Evolutionary conservation across 2,797 vertebrate species (phyloP).

Genomic region (Tenualosa thibaudeaui): DNA sequence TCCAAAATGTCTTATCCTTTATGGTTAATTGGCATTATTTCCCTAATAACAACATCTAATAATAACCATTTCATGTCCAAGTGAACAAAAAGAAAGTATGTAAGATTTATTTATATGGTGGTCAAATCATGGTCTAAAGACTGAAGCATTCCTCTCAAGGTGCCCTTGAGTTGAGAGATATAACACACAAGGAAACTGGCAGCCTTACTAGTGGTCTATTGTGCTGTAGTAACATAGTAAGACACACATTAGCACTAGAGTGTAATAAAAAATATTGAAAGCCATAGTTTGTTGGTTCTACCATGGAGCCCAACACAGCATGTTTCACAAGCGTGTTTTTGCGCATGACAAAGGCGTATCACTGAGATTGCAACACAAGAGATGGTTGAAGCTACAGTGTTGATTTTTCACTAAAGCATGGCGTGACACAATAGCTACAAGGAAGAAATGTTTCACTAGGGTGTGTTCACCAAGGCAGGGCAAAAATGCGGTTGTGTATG

Average conservation of each 20-base stretch:
- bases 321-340: conserved; percentile 42
- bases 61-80: background rate
- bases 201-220: conserved; percentile 21
- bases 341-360: conserved; percentile 32
- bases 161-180: conserved; percentile 42
- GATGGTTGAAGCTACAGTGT: conserved; percentile 15
- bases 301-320: conserved; percentile 20
- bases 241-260: background rate
- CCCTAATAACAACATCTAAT: background rate
- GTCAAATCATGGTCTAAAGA: background rate
- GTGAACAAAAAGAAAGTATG: background rate
- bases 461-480: conserved; percentile 26
- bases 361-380: background rate
- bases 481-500: background rate
- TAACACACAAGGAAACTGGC: background rate
- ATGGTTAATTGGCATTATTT: background rate
- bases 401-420: conserved; percentile 21
- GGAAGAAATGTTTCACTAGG: conserved; percentile 18
- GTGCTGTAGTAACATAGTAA: conserved; percentile 15
- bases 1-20: background rate
- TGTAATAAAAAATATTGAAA: background rate
- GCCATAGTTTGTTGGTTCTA: background rate
- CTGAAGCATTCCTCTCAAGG: conserved; percentile 36
- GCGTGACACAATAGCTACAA: conserved; percentile 30
- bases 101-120: background rate